Evolutionary conservation across 1,140 invertebrate species (phyloP).

Genomic region (Listronotus oregonensis): DNA sequence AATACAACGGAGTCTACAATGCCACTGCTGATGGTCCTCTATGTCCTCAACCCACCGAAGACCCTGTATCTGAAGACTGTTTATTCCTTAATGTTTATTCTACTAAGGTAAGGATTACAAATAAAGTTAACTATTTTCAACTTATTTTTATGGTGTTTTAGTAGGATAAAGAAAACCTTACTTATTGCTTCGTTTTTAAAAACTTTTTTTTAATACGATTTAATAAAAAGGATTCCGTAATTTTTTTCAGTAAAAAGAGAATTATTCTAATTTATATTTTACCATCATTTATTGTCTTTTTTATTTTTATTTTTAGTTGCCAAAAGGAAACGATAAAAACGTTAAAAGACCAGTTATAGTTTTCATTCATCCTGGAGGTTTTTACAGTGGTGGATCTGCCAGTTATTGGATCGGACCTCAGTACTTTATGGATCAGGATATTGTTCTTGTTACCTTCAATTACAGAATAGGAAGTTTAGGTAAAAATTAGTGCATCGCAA

Average conservation of each 20-base stretch:
- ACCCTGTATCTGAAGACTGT: conserved; percentile 71
- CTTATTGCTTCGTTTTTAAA: background rate
- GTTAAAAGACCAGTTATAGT: conserved; percentile 58
- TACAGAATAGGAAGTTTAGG: conserved; percentile 63
- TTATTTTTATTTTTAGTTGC: conserved; percentile 44
- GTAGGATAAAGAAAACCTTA: background rate
- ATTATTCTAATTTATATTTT: no score
- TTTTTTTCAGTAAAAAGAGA: no score
- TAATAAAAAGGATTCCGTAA: no score
- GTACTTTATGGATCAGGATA: conserved; percentile 60
- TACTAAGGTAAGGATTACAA: conserved; percentile 52
- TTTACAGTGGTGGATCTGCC: conserved; percentile 47
- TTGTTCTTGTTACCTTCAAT: conserved; percentile 65
- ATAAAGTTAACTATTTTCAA: no score
- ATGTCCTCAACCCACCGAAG: conserved; percentile 56
- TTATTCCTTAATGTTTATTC: conserved; percentile 71
- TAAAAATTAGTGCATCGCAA: no score
- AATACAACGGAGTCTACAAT: conserved; percentile 64
- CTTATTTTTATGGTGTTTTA: background rate
- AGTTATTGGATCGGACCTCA: conserved; percentile 54
- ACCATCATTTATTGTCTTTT: no score
- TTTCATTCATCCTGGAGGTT: conserved; percentile 61
- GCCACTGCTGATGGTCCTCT: conserved; percentile 65
- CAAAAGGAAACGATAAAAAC: conserved; percentile 41
- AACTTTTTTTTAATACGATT: no score